These are phyloP conservation scores for Rhizoglyphus robini DNA, from an alignment of 1,140 invertebrate genomes.

Conservation along the genomic window DNA sequence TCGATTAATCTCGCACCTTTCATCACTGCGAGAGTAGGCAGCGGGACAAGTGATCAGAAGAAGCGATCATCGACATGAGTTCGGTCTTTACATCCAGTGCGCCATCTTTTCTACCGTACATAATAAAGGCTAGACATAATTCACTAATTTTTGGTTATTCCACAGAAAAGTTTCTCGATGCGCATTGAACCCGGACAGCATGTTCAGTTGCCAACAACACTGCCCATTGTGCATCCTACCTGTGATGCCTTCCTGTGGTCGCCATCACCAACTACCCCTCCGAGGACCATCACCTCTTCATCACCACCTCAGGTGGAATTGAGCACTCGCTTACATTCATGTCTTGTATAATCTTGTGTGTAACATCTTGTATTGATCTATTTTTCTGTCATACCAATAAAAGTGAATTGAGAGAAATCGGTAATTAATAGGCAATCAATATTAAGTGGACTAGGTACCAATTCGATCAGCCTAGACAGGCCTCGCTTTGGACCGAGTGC, in stretches of 20 bases:
- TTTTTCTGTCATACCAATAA: no score
- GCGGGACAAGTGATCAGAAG: no score
- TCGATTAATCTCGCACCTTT: no score
- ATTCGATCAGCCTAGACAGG: neutral
- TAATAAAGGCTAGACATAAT: no score
- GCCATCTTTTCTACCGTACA: no score
- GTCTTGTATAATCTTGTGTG: no score
- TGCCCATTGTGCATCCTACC: constrained; percentile 10
- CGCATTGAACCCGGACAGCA: constrained; percentile 10
- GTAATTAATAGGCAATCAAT: neutral
- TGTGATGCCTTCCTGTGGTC: no score
- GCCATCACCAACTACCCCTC: neutral
- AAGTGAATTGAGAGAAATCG: neutral
- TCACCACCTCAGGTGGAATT: constrained; percentile 8
- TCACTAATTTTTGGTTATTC: neutral
- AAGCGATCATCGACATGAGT: no score
- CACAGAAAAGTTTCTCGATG: neutral
- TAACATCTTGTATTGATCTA: no score
- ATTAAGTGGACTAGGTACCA: neutral
- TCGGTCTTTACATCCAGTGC: no score
- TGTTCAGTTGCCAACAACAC: constrained; percentile 9
- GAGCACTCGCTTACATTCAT: no score
- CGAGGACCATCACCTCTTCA: constrained; percentile 19
- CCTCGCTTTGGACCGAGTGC: neutral
- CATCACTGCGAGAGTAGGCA: no score